Conservation (phyloP, 2,888 invertebrate genomes). For the Caenorhabditis wallacei region DNA sequence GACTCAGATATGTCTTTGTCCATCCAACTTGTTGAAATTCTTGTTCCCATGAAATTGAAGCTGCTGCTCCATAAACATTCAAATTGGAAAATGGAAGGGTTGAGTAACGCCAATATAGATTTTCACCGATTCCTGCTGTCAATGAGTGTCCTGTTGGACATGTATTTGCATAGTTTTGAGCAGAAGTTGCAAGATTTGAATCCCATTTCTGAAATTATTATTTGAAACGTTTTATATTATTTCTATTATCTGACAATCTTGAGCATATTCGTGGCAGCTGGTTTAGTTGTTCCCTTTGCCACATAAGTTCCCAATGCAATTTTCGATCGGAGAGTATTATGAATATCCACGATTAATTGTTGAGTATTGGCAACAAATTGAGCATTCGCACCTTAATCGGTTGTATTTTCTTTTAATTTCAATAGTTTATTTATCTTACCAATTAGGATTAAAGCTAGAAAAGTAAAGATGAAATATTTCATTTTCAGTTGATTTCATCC, state of each 20-base stretch:
- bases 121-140: conserved; percentile 33
- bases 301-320: conserved; percentile 48
- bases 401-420: background rate
- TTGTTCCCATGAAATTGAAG: conserved; percentile 36
- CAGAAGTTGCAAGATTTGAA: conserved; percentile 9
- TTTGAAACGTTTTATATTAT: background rate
- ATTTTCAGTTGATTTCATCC: too few species aligned
- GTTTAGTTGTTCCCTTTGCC: conserved; percentile 23
- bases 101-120: conserved; percentile 14
- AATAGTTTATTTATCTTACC: background rate
- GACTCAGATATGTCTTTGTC: conserved; percentile 33
- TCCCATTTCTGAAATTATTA: conserved; percentile 29
- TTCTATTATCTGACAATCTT: conserved; percentile 20
- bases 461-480: too few species aligned
- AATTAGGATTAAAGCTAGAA: background rate
- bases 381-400: conserved; percentile 12
- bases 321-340: conserved; percentile 31
- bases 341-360: conserved; percentile 26
- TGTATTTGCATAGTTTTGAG: conserved; percentile 43
- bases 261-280: conserved; percentile 23
- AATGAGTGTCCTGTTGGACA: conserved; percentile 22
- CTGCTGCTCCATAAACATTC: conserved; percentile 15
- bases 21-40: conserved; percentile 63
- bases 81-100: background rate
- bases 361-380: conserved; percentile 20